A percentile compares a stretch with the other conserved stretches of the same genome.
Evolutionary conservation across 2,797 vertebrate species (phyloP).

Genomic region (Dermochelys coriacea): DNA sequence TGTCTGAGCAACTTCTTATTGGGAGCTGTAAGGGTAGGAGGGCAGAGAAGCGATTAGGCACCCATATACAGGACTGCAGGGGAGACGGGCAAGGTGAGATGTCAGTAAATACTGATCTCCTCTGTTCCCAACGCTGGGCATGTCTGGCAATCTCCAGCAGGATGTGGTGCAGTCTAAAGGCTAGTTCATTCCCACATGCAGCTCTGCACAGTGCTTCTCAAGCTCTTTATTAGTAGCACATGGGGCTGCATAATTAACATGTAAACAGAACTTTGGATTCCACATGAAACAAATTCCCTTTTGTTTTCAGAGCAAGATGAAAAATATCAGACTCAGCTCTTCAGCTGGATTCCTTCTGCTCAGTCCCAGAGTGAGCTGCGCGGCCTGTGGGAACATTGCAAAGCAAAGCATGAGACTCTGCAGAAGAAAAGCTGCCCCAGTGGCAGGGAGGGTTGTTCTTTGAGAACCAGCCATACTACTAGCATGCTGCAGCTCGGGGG

Average conservation of each 20-base stretch:
- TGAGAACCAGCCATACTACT: neutral
- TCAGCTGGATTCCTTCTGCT: neutral
- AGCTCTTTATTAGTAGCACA: neutral
- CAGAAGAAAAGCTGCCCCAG: neutral
- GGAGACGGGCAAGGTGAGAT: too few relatives aligned
- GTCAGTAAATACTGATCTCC: too few relatives aligned
- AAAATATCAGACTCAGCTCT: slow-evolving; percentile 23
- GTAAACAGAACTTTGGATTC: slow-evolving; percentile 35
- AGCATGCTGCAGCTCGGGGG: neutral
- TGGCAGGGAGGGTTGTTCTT: neutral
- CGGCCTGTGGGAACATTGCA: accelerated
- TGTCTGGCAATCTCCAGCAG: neutral
- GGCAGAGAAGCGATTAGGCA: neutral
- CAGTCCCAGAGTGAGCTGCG: neutral
- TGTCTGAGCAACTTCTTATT: neutral
- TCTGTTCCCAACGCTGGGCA: neutral
- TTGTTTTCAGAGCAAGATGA: slow-evolving; percentile 5
- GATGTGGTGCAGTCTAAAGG: accelerated
- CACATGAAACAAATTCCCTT: neutral
- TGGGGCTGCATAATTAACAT: neutral
- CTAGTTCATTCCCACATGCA: neutral
- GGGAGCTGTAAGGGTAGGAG: neutral
- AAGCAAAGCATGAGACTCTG: neutral
- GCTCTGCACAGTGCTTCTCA: neutral
- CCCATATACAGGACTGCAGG: neutral